Base-by-base conservation (phyloP, 2,888 invertebrate species). In the Hesperia comma region DNA sequence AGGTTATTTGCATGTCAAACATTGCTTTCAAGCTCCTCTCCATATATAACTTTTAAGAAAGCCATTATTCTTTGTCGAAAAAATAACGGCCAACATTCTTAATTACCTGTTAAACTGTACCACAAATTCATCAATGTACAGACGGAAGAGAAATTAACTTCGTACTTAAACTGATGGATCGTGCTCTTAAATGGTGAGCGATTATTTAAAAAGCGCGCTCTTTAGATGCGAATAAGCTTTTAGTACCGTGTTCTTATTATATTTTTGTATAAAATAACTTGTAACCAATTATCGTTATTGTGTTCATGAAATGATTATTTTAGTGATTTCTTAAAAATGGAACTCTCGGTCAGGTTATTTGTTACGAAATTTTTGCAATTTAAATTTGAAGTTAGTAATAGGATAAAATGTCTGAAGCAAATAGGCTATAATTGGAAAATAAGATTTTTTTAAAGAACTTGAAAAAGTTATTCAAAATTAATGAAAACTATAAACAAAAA, bases 31-130 rank as follows among this genome's bases (percentile, higher is more conserved):
- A 66, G 21, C 58, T 19, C 43, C 26, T 41, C 10, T 63, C 66
- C 70, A 69, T 70, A 71, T 61, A 68, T 68, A 67, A 69, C 60
- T 69, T 68, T 70, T 68, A 58, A 64, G 56, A 69, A 55, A 63
- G 43, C 55, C 61, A 70, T 71, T 72, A 71, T 68, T 73, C 64
- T 54, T 55, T 68, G 58, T 64, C 68, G 68, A 66, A 69, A 68
- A 68, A 71, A 67, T 70, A 70, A 71, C 71, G 69, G 70, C 51
- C 46, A 61, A 61, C 69, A 60, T 61, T 68, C 71, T 72, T 74
- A 74, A 74, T 74, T 74, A 73, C 69, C 68, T 69, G 67, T 67
- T 70, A 69, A 73, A 69, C 61, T 64, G 69, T 72, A 66, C 68
- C 63, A 66, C 57, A 69, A 43, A 72, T 72, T 68, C 69, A 72